Base-by-base conservation (phyloP, 2,113 vertebrate species). In the Toxotes jaculatrix region DNA sequence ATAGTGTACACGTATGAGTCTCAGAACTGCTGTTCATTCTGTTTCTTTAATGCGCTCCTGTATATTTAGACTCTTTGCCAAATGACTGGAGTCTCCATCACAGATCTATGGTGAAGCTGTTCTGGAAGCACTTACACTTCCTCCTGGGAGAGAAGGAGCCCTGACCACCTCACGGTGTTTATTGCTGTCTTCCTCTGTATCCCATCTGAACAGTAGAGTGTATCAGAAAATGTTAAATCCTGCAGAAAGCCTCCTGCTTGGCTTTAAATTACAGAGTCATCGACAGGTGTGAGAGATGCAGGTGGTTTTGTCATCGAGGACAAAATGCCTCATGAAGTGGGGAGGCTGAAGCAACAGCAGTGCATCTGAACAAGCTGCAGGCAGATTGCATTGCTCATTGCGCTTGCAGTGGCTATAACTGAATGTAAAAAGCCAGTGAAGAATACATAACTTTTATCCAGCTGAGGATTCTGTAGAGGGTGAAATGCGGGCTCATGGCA, bases 231-330 rank as follows among this genome's bases (percentile, higher is more conserved):
- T 64, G 72, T 57, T 81, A 12, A 88, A 75, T 70, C 79, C 72
- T 57, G 69, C 43, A 78, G 67, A 84, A 83, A 77, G 40, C 49
- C 78, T 81, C 76, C 81, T 63, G 77, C 31, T 55, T 42, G 76
- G 67, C 32, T 64, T 89, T 88, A 76, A 80, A 88, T 91, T 75
- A 90, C 77, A 27, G 27, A 76, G 73, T 43, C 67, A 89, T 77
- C 13, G 74, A 90, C 91, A 92, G 89, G 84, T 92, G 91, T 88
- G 77, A 87, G 81, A 80, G 70, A 73, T 66, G 59, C 91, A 90
- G 87, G 77, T 90, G 87, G 76, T 91, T 92, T 93, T 90, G 77
- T 90, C 87, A 85, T 93, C 60, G 60, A 53, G 55, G 38, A 68
- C 73, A 40, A 79, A 67, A 80, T 65, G 69, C 74, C 45, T 31